Evolutionary conservation across 2,797 vertebrate species (phyloP).

Genomic region (Hippopotamyrus pictus): DNA sequence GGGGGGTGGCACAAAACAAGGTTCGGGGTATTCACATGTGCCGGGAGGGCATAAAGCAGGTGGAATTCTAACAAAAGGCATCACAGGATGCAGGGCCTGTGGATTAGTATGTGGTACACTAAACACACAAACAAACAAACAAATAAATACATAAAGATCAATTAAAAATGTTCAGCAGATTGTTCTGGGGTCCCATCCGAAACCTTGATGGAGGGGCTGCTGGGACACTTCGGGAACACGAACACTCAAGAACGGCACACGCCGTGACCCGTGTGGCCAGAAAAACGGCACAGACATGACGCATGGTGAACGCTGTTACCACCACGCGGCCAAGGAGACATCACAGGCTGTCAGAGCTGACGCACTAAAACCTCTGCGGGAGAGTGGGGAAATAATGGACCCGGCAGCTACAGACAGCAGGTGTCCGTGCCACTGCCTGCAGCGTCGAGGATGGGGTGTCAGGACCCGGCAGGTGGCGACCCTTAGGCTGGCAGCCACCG

Average conservation of each 20-base stretch:
- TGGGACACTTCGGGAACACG: not conserved
- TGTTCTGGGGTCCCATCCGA: not conserved
- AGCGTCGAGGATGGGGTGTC: not conserved
- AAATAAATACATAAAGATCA: not conserved
- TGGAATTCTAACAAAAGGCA: not conserved
- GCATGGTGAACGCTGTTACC: not conserved
- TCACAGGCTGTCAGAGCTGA: not conserved
- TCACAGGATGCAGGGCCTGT: not conserved
- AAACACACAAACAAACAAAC: not conserved
- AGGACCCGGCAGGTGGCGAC: not conserved
- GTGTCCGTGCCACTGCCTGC: not conserved
- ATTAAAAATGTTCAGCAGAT: not conserved
- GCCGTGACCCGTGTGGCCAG: not conserved
- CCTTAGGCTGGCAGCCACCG: not conserved
- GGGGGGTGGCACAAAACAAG: not conserved
- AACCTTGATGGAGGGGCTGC: not conserved
- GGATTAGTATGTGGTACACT: not conserved
- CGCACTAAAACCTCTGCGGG: not conserved
- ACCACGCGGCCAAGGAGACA: not conserved
- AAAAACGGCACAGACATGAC: not conserved
- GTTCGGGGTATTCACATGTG: not conserved
- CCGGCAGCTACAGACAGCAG: not conserved
- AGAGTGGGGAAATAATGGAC: not conserved
- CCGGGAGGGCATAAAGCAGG: not conserved
- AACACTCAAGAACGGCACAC: not conserved